These are phyloP conservation scores for Marmota flaviventris DNA, from an alignment of 2,113 vertebrate genomes.

Conservation along the genomic window DNA sequence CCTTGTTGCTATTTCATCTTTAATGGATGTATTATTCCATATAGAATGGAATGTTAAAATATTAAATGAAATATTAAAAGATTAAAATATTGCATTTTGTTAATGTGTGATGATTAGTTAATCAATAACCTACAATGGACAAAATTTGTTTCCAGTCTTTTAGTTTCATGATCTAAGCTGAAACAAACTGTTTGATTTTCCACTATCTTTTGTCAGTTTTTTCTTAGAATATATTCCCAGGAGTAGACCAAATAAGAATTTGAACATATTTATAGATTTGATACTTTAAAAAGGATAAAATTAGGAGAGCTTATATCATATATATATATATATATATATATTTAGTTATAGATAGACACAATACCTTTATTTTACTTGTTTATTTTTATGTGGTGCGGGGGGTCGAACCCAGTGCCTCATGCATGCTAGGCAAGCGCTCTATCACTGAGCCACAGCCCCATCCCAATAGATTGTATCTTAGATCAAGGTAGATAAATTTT, in stretches of 20 bases:
- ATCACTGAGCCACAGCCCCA: too few species aligned
- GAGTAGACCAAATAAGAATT: slow-evolving; percentile 7
- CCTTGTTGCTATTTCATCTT: slow-evolving; percentile 5
- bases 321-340: too few species aligned
- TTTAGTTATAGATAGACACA: too few species aligned
- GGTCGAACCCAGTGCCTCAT: too few species aligned
- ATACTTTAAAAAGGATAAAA: slow-evolving; percentile 21
- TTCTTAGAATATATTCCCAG: slow-evolving; percentile 4
- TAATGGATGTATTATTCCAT: not conserved
- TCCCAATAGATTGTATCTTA: not conserved
- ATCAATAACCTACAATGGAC: not conserved
- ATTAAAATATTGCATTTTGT: slow-evolving; percentile 1
- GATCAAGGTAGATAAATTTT: not conserved
- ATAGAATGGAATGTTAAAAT: not conserved
- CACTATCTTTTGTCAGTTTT: not conserved
- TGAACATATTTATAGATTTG: not conserved
- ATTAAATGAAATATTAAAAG: not conserved
- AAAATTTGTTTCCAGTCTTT: slow-evolving; percentile 6
- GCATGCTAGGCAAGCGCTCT: too few species aligned
- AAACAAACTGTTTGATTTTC: not conserved
- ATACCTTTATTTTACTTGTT: too few species aligned
- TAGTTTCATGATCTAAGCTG: slow-evolving; percentile 2
- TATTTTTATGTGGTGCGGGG: too few species aligned
- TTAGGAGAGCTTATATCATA: not conserved
- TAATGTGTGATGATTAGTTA: slow-evolving; percentile 44